phyloP scores from a whole-genome alignment of 2,797 vertebrate genomes.

The Centroberyx gerrardi region DNA sequence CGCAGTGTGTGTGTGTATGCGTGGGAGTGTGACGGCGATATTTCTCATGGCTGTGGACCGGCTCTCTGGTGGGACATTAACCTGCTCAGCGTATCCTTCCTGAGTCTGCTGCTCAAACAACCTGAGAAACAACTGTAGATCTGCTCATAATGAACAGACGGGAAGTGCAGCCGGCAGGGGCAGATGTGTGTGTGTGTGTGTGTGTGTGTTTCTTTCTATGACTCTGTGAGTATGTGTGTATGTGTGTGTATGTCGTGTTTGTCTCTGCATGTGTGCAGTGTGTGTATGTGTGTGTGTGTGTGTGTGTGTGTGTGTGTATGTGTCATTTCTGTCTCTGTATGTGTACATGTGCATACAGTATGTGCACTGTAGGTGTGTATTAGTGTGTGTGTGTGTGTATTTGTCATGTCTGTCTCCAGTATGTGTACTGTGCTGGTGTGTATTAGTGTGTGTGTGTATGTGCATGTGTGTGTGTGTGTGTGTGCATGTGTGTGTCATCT shows the following conservation, averaged over 20 bases:
- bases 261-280: background rate
- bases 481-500: background rate
- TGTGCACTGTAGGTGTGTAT: background rate
- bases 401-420: background rate
- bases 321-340: too few species aligned
- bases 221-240: background rate
- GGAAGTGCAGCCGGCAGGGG: conserved; percentile 52
- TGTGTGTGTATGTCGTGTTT: background rate
- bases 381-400: too few species aligned
- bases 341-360: background rate
- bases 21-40: conserved; percentile 63
- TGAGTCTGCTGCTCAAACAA: conserved; percentile 63
- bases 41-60: conserved; percentile 72
- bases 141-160: conserved; percentile 70
- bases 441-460: background rate
- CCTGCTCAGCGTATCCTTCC: conserved; percentile 76
- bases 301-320: background rate
- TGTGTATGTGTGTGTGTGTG: conserved; percentile 1
- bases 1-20: conserved; percentile 31
- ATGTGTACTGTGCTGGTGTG: background rate
- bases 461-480: background rate
- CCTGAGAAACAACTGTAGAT: conserved; percentile 53
- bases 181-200: conserved; percentile 32
- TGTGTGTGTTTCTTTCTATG: background rate
- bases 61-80: conserved; percentile 78